phyloP scores from a whole-genome alignment of 2,888 invertebrate species.

The Ceramica pisi region DNA sequence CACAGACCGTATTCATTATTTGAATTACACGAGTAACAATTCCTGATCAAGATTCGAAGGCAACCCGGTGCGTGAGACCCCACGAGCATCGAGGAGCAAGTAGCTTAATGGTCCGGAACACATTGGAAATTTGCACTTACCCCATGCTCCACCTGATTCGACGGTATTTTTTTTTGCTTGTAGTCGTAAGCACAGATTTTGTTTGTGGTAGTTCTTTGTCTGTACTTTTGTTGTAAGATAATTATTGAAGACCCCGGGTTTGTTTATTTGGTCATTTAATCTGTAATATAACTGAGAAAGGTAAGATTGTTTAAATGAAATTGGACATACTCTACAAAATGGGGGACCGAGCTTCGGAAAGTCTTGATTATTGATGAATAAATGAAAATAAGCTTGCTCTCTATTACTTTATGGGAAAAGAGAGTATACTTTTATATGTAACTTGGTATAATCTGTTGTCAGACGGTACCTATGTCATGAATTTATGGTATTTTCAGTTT shows the following conservation, averaged over 20 bases:
- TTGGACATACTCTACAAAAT: too few species aligned
- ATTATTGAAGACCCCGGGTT: conserved; percentile 37
- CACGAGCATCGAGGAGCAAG: conserved; percentile 71
- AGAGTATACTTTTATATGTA: too few species aligned
- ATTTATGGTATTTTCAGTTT: too few species aligned
- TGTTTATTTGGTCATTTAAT: conserved; percentile 48
- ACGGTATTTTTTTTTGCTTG: background rate
- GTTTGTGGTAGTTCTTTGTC: conserved; percentile 46
- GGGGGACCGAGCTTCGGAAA: too few species aligned
- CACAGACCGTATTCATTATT: conserved; percentile 24
- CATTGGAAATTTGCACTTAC: conserved; percentile 82
- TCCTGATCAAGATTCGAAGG: conserved; percentile 72
- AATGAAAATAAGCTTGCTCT: background rate
- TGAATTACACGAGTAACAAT: conserved; percentile 26
- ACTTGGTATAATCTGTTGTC: too few species aligned
- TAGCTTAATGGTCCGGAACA: conserved; percentile 81
- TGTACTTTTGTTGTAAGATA: conserved; percentile 9
- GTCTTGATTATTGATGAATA: too few species aligned
- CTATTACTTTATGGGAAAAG: background rate
- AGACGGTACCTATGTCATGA: too few species aligned
- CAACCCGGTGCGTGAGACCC: conserved; percentile 73
- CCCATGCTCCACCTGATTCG: conserved; percentile 65
- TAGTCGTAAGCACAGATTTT: conserved; percentile 44
- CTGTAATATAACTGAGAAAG: background rate
- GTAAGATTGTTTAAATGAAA: too few species aligned